Evolutionary conservation across 2,113 vertebrate species (phyloP).

Genomic region (Amblyopsis rosae): DNA sequence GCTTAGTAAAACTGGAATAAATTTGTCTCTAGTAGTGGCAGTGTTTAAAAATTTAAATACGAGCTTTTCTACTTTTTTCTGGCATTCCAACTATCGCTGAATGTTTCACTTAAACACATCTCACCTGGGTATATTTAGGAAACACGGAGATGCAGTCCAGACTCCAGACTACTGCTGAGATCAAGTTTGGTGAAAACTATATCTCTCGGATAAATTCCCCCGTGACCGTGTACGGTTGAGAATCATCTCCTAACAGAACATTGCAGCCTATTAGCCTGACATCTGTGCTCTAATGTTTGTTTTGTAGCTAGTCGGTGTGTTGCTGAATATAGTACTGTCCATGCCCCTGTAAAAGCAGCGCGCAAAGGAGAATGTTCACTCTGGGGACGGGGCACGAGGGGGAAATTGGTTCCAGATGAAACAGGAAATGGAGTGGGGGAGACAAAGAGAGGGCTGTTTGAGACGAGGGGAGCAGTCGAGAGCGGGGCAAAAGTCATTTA

Average conservation of each 20-base stretch:
- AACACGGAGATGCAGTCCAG: slow-evolving; percentile 1
- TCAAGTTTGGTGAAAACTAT: slow-evolving; percentile 1
- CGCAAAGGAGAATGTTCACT: slow-evolving; percentile 64
- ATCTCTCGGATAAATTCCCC: slow-evolving; percentile 16
- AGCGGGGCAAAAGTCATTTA: slow-evolving; percentile 21
- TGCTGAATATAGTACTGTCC: slow-evolving; percentile 38
- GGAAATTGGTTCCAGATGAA: slow-evolving; percentile 81
- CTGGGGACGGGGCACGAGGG: slow-evolving; percentile 72
- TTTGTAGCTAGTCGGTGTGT: slow-evolving; percentile 25
- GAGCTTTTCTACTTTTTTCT: not conserved
- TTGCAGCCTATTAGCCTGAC: slow-evolving; percentile 14
- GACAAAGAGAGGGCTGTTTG: slow-evolving; percentile 76
- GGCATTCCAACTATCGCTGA: not conserved
- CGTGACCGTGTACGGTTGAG: slow-evolving; percentile 12
- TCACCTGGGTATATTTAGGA: not conserved
- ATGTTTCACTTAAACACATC: not conserved
- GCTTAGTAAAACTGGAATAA: not conserved
- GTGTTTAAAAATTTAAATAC: not conserved
- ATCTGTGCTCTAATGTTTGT: slow-evolving; percentile 15
- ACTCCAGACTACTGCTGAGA: not conserved
- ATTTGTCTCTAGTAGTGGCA: not conserved
- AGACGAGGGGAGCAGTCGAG: slow-evolving; percentile 23
- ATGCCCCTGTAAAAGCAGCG: slow-evolving; percentile 37
- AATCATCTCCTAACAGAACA: slow-evolving; percentile 10
- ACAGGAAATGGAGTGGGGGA: slow-evolving; percentile 72